A percentile compares a stretch with the other conserved stretches of the same genome.
These are phyloP conservation scores for Octodon degus DNA, from an alignment of 2,113 vertebrate species.

Conservation along the genomic window DNA sequence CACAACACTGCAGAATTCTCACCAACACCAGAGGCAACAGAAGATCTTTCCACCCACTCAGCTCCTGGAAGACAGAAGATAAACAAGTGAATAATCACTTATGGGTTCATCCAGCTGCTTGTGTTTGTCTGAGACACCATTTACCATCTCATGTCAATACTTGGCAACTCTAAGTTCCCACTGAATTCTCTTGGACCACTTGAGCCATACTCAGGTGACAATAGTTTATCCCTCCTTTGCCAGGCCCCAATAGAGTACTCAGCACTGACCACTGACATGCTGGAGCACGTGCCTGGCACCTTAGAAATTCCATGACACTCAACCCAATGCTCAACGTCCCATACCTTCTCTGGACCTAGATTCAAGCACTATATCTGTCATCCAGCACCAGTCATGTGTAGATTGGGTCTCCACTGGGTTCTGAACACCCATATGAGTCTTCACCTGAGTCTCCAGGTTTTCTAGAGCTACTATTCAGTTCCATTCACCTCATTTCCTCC, in stretches of 20 bases:
- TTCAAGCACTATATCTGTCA: not conserved
- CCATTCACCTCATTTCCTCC: not conserved
- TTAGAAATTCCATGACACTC: not conserved
- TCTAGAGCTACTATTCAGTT: not conserved
- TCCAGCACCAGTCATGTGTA: not conserved
- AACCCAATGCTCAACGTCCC: not conserved
- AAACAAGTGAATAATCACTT: not conserved
- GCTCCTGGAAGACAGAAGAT: not conserved
- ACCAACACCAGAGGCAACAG: not conserved
- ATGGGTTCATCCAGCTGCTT: not conserved
- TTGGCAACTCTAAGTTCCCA: not conserved
- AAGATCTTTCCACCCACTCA: not conserved
- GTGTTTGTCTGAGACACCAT: not conserved
- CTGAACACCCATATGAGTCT: not conserved
- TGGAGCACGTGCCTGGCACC: not conserved
- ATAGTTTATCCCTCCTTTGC: not conserved
- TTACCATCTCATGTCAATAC: not conserved
- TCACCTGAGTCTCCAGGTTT: not conserved
- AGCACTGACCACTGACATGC: not conserved
- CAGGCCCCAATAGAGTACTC: not conserved
- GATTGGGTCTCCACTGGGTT: not conserved
- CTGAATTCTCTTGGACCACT: not conserved
- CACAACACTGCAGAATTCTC: not conserved
- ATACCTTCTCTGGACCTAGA: not conserved
- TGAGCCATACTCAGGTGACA: not conserved